These are phyloP conservation scores for Calosoma granatense DNA, from an alignment of 1,140 invertebrate genomes.

Conservation along the genomic window DNA sequence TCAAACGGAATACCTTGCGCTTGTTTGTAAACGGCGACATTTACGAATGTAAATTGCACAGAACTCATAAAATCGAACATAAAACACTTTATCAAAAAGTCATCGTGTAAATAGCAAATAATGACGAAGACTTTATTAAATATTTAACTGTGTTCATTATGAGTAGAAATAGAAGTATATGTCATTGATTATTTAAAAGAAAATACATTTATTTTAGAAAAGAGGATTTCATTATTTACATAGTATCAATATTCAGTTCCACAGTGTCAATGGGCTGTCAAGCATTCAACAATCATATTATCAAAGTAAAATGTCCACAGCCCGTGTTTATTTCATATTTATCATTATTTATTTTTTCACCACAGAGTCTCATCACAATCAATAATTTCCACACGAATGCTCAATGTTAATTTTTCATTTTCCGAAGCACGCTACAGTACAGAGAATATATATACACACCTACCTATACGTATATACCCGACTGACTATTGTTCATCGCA, in stretches of 20 bases:
- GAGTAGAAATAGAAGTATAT: background rate
- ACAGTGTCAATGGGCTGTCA: too few relatives aligned
- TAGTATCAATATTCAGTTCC: too few relatives aligned
- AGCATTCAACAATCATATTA: too few relatives aligned
- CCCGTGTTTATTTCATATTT: background rate
- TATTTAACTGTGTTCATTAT: background rate
- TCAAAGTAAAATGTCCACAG: too few relatives aligned
- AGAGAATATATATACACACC: too few relatives aligned
- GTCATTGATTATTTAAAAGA: background rate
- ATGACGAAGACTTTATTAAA: slow-evolving; percentile 17
- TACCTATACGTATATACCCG: too few relatives aligned
- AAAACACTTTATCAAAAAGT: too few relatives aligned
- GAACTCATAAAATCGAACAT: background rate
- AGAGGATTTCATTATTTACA: background rate
- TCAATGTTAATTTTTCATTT: background rate
- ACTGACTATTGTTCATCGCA: too few relatives aligned
- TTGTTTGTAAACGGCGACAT: background rate
- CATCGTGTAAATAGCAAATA: too few relatives aligned
- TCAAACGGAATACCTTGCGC: background rate
- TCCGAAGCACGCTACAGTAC: background rate
- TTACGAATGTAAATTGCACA: background rate
- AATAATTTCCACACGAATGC: background rate
- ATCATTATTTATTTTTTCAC: background rate
- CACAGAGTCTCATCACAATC: background rate
- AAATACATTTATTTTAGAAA: background rate